phyloP scores from a whole-genome alignment of 2,113 vertebrate species.

The Oreochromis spilurus region DNA sequence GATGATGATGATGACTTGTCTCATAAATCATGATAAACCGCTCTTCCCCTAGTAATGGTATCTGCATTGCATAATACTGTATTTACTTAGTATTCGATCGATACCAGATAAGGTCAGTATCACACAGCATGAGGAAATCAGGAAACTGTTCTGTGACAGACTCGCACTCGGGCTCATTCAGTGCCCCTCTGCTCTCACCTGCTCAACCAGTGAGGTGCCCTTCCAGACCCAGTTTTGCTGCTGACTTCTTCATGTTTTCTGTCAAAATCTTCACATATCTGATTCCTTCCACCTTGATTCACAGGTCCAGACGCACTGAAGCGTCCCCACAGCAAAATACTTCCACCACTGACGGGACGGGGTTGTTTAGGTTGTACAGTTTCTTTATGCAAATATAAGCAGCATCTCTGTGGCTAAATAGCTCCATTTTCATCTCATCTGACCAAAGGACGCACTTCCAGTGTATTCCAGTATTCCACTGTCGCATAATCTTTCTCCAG shows the following conservation, averaged over 20 bases:
- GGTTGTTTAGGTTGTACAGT: not conserved
- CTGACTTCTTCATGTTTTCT: not conserved
- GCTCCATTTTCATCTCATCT: not conserved
- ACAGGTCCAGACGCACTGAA: not conserved
- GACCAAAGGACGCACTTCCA: not conserved
- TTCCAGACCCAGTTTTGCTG: not conserved
- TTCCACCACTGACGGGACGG: not conserved
- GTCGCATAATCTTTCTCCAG: not conserved
- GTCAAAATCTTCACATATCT: not conserved
- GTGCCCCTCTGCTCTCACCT: not conserved
- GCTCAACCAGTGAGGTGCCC: not conserved
- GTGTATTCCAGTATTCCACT: not conserved
- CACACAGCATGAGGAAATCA: not conserved
- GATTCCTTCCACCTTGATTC: not conserved
- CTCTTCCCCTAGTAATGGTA: not conserved
- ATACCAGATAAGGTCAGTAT: not conserved
- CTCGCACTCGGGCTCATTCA: not conserved
- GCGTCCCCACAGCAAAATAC: not conserved
- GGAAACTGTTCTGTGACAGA: not conserved
- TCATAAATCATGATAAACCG: fast-evolving
- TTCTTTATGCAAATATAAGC: not conserved
- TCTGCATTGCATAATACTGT: not conserved
- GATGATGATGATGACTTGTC: not conserved
- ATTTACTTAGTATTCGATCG: not conserved
- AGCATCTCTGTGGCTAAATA: not conserved